Evolutionary conservation across 2,888 invertebrate species (phyloP), one percentile per base, ranked within the genome.

Genomic region (Laspeyria flexula): DNA sequence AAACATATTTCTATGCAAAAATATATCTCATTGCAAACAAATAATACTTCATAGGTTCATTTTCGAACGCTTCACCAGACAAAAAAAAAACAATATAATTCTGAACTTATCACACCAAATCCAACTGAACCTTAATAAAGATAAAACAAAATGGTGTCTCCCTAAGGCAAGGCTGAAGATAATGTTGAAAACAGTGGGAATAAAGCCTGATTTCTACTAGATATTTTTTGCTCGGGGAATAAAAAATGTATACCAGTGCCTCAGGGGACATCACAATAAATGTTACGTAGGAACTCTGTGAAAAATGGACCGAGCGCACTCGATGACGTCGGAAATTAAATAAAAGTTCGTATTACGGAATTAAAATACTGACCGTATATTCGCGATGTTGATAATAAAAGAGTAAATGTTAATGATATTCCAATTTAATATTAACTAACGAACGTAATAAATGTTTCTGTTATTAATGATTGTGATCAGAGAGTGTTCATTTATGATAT

Each of bases 111-210:
- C 39, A 41, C 47, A 52, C 41, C 31, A 55, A 49, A 56, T 43
- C 42, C 50, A 35, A 37, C 31, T 37, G 43, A 30, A 39, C 43
- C 11, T 40, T 61, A 42, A 59, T 49, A 61, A 56, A 61, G 62
- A 65, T 59, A 59, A 66, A 64, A 43, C 39, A 69, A 58, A 59
- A 64, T 55, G 48, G 35, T 34, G 7, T 16, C 34, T 54, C 66
- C 54, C 64, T n/a, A 40, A 37, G 48, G 66, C 45, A 4, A 53
- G 51, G 11, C 52, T 53, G 52, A 43, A 59, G 64, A 70, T 64
- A 69, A 70, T 55, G 50, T 56, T 57, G 66, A 66, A 38, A 67
- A 68, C 55, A 66, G 55, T 49, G 40, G 41, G 33, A 60, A 62
- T 61, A 59, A 66, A 68, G 56, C 42, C 30, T 53, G 60, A 60